These are phyloP conservation scores for Ariolimax columbianus DNA, from an alignment of 2,888 invertebrate species.

Conservation along the genomic window DNA sequence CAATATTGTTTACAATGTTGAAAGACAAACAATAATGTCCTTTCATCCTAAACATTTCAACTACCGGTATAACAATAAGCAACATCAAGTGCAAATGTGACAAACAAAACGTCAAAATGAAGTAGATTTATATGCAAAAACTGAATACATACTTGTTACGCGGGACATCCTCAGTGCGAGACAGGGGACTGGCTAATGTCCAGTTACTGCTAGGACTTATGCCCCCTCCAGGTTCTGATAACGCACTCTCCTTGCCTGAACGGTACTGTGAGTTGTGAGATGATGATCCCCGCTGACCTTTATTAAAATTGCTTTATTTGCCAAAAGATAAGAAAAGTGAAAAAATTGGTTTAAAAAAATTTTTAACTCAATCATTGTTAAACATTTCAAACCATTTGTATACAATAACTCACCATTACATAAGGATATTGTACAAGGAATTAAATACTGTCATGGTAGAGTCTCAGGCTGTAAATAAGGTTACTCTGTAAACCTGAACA, in stretches of 20 bases:
- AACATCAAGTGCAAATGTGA: conserved; percentile 2
- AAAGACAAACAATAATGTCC: neutral
- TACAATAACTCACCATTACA: too few relatives aligned
- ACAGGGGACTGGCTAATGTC: conserved; percentile 73
- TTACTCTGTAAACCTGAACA: too few relatives aligned
- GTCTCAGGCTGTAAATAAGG: too few relatives aligned
- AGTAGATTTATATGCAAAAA: neutral
- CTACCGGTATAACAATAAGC: neutral
- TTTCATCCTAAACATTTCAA: neutral
- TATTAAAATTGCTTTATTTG: conserved; percentile 9
- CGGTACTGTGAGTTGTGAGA: conserved; percentile 49
- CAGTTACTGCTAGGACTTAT: conserved; percentile 71
- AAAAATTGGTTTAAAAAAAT: too few relatives aligned
- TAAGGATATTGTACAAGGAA: too few relatives aligned
- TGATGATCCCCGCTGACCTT: conserved; percentile 55
- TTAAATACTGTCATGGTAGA: too few relatives aligned
- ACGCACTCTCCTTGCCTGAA: conserved; percentile 52
- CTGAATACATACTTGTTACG: conserved; percentile 62
- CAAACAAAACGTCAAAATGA: conserved; percentile 4
- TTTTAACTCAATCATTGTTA: too few relatives aligned
- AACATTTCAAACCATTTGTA: too few relatives aligned
- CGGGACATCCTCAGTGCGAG: conserved; percentile 64
- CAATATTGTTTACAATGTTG: neutral
- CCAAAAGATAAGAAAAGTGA: too few relatives aligned
- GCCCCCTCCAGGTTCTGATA: conserved; percentile 54